These are phyloP conservation scores for Neolamprologus tretocephalus DNA, from an alignment of 2,113 vertebrate species.

Conservation along the genomic window DNA sequence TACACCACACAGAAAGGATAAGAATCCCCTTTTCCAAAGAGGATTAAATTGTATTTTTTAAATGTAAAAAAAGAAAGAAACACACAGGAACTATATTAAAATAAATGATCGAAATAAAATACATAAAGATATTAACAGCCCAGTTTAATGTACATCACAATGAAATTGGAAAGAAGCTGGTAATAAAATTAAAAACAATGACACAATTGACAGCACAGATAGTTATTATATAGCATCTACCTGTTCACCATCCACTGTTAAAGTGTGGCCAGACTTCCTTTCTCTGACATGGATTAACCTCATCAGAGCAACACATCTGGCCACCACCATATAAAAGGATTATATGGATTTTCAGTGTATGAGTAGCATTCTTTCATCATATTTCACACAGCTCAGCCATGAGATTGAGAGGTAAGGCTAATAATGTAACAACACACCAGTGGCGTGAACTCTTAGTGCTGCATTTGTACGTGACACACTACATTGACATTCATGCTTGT, in stretches of 20 bases:
- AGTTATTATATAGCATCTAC: background rate
- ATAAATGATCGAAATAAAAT: background rate
- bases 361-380: conserved; percentile 2
- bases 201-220: background rate
- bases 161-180: background rate
- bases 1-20: background rate
- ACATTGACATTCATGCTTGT: background rate
- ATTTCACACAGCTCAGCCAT: background rate
- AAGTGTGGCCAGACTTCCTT: background rate
- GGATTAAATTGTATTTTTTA: background rate
- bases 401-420: conserved; percentile 1
- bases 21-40: background rate
- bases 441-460: background rate
- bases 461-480: background rate
- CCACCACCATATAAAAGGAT: conserved; percentile 19
- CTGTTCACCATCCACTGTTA: background rate
- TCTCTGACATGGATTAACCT: conserved; percentile 25
- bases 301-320: background rate
- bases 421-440: background rate
- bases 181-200: background rate
- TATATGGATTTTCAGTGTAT: conserved; percentile 2
- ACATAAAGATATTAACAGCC: background rate
- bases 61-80: background rate
- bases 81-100: background rate
- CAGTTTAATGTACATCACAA: background rate